Base-by-base conservation (phyloP, 2,113 vertebrate genomes). In the Dasyprocta punctata region DNA sequence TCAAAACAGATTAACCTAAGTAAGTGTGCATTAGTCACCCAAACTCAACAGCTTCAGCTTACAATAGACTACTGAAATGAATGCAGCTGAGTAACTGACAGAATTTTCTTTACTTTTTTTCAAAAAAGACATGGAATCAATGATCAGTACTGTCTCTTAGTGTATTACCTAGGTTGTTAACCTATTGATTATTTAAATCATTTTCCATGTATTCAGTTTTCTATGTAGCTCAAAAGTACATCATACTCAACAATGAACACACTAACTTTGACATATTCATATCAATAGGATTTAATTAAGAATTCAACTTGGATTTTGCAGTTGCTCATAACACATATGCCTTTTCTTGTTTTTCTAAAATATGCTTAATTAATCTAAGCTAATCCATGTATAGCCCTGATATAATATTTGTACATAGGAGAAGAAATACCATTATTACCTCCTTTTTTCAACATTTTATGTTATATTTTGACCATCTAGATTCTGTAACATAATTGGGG, bases 281-380 rank as follows among this genome's bases (percentile, higher is more conserved):
- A 93, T 83, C 2, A 41, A 92, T 86, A 96, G 47, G 19, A 7
- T 8, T 85, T 93, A 10, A 83, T 85, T 93, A 10, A 83, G 86
- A 90, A 75, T 44, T 7, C 24, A 92, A 49, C 56, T 95, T 60
- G 86, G 69, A 90, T 85, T 96, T 96, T 22, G 16, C 19, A 91
- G 60, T 24, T 92, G 7, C 75, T 96, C 41, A 80, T 71, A 81
- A 95, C 93, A 88, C 69, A 2, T 41, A n/a, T 14, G 7, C 63
- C 41, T 33, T 71, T 80, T 90, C 33, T 24, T 92, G 44, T 12
- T 81, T 83, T 92, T 95, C 87, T 63, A 65, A 73, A 86, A 47
- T 44, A 3, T 60, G 54, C 4, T 30, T 77, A 87, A 86, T 85
- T 33, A 95, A 86, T 81, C 73, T 81, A 96, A 92, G 78, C 6